These are phyloP conservation scores for Pissodes strobi DNA, from an alignment of 1,140 invertebrate species.

Conservation along the genomic window DNA sequence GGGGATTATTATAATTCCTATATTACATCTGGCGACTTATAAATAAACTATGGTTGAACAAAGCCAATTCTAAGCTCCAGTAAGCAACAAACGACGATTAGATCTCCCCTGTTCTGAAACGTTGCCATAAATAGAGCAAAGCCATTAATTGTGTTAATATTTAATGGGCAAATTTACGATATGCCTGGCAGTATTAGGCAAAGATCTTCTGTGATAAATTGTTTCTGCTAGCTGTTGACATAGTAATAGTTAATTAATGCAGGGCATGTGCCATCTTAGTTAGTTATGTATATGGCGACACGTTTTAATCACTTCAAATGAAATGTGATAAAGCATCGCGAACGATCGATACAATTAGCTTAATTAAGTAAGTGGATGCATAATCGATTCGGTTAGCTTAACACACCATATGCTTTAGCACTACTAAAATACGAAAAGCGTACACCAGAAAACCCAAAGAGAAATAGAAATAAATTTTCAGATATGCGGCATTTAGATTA, in stretches of 20 bases:
- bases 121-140: constrained; percentile 28
- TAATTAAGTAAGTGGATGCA: constrained; percentile 21
- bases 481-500: no score
- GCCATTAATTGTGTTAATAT: constrained; percentile 37
- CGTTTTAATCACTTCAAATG: constrained; percentile 24
- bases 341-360: constrained; percentile 30
- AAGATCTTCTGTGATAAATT: constrained; percentile 32
- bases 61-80: constrained; percentile 23
- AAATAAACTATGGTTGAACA: constrained; percentile 7
- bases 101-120: constrained; percentile 20
- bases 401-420: no score
- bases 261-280: constrained; percentile 22
- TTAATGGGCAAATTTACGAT: constrained; percentile 31
- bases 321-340: constrained; percentile 14
- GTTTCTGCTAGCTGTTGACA: constrained; percentile 35
- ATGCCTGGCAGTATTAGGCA: constrained; percentile 24
- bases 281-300: constrained; percentile 28
- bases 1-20: no score
- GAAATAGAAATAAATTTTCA: no score
- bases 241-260: constrained; percentile 34
- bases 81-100: constrained; percentile 30
- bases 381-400: constrained; percentile 25
- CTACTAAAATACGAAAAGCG: no score
- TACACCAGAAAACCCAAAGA: no score
- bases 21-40: no score